Evolutionary conservation across 1,140 invertebrate species (phyloP).

Genomic region (Vanessa atalanta): DNA sequence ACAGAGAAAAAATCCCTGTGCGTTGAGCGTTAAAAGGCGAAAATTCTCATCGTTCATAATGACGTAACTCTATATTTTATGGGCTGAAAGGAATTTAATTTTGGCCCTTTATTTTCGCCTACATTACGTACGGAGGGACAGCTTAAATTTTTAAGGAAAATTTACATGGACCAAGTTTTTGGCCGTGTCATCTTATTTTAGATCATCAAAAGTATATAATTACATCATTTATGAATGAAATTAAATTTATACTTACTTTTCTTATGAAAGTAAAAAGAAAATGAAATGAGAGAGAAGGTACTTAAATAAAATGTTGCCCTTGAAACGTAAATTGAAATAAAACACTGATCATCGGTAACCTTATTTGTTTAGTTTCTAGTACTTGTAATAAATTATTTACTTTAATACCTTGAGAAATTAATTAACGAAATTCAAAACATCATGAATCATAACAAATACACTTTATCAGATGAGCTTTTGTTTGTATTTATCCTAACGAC

Average conservation of each 20-base stretch:
- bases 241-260: neutral
- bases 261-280: no score
- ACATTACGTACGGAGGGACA: conserved; percentile 35
- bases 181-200: conserved; percentile 7
- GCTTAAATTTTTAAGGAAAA: conserved; percentile 24
- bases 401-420: no score
- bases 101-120: conserved; percentile 68
- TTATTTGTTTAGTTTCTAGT: no score
- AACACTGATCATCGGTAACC: no score
- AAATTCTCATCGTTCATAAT: conserved; percentile 55
- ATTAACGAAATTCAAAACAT: no score
- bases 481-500: conserved; percentile 7
- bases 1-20: conserved; percentile 13
- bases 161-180: conserved; percentile 11
- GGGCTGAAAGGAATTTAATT: conserved; percentile 67
- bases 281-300: no score
- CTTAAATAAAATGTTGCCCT: no score
- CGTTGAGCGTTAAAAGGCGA: conserved; percentile 38
- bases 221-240: neutral
- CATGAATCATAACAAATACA: neutral
- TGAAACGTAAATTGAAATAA: no score
- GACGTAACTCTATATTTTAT: conserved; percentile 75
- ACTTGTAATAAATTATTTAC: no score
- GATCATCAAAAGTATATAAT: neutral
- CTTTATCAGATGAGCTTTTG: neutral